Evolutionary conservation across 2,888 invertebrate genomes (phyloP), one percentile per base, ranked within the genome.

Genomic region (Perithous albicinctus): DNA sequence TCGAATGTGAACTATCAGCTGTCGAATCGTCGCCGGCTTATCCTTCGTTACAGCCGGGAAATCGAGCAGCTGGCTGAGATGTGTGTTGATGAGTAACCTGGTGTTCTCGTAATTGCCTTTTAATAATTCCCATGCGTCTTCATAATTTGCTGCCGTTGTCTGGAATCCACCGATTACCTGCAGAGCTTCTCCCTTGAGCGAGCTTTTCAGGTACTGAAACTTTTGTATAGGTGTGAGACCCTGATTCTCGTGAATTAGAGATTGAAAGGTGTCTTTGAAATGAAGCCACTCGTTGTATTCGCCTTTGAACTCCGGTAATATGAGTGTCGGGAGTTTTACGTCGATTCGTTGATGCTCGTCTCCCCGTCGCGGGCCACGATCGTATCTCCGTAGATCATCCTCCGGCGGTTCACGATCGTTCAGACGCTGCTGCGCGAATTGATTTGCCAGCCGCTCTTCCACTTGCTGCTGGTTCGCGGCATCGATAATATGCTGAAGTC

Each of bases 1-100:
- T 63, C 85, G 67, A 6, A 83, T 70, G 63, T 81, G 56, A 26
- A 83, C 80, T 12, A 85, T 74, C 4, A 83, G 48, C 18, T 74
- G 63, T 8, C 77, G 20, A 8, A 83, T 66, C 8, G 80, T 59
- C 29, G 29, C 2, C 2, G 29, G 2, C 5, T 29, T 29, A 5
- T 29, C 29, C 29, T 29, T 29, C 3, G 29, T 5, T 29, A 29
- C 5, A 29, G 29, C 29, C 5, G 29, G 29, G 5, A 29, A 29
- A 5, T 29, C 29, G 29, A 29, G 29, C 29, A 29, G 29, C 29
- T 29, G 3, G 5, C 5, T 29, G 29, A 29, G 29, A 29, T 29
- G 29, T 5, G 29, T 29, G 29, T 29, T 29, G 29, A 29, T 29
- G 2, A 29, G 5, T 4, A 26, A 48, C 32, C 75, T 80, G 1